A percentile compares a stretch with the other conserved stretches of the same genome.
phyloP scores from a whole-genome alignment of 2,113 vertebrate genomes.

The Colinus virginianus region DNA sequence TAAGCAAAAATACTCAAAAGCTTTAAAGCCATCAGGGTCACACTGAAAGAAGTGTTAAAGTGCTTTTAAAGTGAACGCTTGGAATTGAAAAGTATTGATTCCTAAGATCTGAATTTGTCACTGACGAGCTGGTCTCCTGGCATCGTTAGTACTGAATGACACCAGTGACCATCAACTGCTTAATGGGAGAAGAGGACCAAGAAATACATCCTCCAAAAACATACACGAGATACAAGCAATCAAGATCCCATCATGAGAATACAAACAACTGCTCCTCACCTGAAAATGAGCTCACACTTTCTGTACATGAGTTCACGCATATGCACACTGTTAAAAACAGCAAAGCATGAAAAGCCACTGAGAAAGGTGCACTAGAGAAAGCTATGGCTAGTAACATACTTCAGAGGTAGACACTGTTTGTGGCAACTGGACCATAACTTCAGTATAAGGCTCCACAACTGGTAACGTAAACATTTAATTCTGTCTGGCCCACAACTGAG shows the following conservation, averaged over 20 bases:
- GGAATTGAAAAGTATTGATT: not conserved
- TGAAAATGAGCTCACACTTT: not conserved
- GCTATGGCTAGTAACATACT: not conserved
- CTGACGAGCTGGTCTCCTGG: not conserved
- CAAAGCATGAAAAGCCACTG: not conserved
- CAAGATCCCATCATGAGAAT: no score
- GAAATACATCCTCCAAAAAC: not conserved
- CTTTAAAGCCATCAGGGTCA: not conserved
- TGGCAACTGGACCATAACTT: not conserved
- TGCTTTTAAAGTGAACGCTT: not conserved
- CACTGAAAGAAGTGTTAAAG: not conserved
- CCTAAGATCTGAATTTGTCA: not conserved
- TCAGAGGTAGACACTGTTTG: constrained; percentile 14
- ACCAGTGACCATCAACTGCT: not conserved
- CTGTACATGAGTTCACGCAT: not conserved
- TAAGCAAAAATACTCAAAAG: not conserved
- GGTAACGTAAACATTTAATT: not conserved
- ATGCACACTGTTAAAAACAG: not conserved
- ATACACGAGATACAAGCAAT: not conserved
- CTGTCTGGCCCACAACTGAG: not conserved
- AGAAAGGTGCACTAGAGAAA: not conserved
- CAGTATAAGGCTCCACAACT: not conserved
- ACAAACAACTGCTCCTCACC: not conserved
- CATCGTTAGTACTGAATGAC: not conserved
- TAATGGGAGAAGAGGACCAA: not conserved